Percentiles rank a stretch among this genome's conserved stretches.
Evolutionary conservation across 2,797 vertebrate species (phyloP).

Genomic region (Eleutherodactylus coqui): DNA sequence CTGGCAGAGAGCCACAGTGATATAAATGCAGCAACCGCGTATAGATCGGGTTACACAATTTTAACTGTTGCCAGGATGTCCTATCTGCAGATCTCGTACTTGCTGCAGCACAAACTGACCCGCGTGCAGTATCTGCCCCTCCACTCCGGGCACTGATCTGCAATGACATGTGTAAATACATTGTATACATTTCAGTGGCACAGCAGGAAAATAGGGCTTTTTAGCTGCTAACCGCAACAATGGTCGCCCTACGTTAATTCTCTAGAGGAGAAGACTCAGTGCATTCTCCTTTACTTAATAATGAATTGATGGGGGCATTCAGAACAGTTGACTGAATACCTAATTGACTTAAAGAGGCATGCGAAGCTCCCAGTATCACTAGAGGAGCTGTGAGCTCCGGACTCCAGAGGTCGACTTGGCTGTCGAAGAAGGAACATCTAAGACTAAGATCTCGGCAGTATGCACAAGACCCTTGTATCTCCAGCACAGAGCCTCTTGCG

Average conservation of each 20-base stretch:
- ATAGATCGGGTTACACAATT: slow-evolving; percentile 13
- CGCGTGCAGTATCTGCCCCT: neutral
- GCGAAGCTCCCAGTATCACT: neutral
- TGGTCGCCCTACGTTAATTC: neutral
- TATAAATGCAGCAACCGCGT: neutral
- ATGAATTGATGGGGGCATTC: slow-evolving; percentile 61
- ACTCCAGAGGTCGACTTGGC: slow-evolving; percentile 36
- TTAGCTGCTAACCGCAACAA: slow-evolving; percentile 15
- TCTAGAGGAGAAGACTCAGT: slow-evolving; percentile 46
- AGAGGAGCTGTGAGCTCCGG: neutral
- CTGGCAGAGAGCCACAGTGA: slow-evolving; percentile 10
- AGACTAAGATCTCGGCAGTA: neutral
- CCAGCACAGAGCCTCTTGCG: neutral
- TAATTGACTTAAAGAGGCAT: slow-evolving; percentile 60
- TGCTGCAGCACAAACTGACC: neutral
- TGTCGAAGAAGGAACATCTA: slow-evolving; percentile 53
- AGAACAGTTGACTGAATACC: slow-evolving; percentile 50
- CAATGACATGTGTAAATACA: neutral
- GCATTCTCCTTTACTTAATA: slow-evolving; percentile 65
- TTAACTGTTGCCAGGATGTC: neutral
- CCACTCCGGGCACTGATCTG: neutral
- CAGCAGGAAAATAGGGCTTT: slow-evolving; percentile 24
- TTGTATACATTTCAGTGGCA: neutral
- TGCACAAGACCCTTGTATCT: neutral
- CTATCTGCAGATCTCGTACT: neutral